phyloP scores from a whole-genome alignment of 1,140 invertebrate genomes.

The Cydia strobilella region DNA sequence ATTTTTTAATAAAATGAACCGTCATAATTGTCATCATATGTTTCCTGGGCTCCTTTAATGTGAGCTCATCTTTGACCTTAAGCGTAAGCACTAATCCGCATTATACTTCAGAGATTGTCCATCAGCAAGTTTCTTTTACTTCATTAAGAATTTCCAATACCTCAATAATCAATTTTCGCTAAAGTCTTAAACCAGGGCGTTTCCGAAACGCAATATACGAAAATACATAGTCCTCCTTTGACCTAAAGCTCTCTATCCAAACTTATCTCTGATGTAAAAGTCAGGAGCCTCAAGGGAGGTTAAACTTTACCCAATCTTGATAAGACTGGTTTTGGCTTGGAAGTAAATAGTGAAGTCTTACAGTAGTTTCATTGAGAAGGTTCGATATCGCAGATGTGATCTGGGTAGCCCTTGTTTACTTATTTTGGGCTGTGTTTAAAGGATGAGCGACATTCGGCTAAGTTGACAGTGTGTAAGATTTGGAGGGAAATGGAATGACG shows the following conservation, averaged over 20 bases:
- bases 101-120: constrained; percentile 2
- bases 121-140: constrained; percentile 22
- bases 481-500: not conserved
- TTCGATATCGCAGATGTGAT: constrained; percentile 58
- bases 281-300: constrained; percentile 38
- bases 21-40: too few species aligned
- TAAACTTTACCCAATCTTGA: constrained; percentile 31
- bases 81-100: not conserved
- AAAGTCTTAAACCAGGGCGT: constrained; percentile 46
- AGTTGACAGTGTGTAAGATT: constrained; percentile 34
- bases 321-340: constrained; percentile 40
- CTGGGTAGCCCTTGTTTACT: constrained; percentile 60
- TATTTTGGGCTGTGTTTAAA: constrained; percentile 53
- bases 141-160: constrained; percentile 35
- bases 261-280: constrained; percentile 66
- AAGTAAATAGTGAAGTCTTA: constrained; percentile 38
- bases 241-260: constrained; percentile 67
- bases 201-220: constrained; percentile 55
- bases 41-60: too few species aligned
- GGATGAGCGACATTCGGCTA: constrained; percentile 52
- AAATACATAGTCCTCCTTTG: constrained; percentile 56
- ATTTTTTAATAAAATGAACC: too few species aligned
- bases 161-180: constrained; percentile 49
- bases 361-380: constrained; percentile 42
- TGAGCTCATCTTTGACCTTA: not conserved